Base-by-base conservation (phyloP, 2,113 vertebrate species). In the Puffinus mauretanicus region DNA sequence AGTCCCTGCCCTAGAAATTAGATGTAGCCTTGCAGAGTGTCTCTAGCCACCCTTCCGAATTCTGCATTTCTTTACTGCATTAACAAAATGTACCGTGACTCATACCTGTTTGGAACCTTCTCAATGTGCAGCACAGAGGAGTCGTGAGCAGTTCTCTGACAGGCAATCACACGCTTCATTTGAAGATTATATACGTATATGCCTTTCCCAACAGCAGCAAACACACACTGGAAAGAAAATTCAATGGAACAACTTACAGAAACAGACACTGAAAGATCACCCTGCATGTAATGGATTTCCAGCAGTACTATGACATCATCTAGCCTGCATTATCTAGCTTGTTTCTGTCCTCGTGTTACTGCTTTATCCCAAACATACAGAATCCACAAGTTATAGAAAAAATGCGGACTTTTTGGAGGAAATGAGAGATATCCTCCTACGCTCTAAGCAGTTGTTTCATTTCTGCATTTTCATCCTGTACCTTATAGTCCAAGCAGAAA, bases 161-260 rank as follows among this genome's bases (percentile, higher is more conserved):
- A 99, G 77, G 99, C 98, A 97, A 99, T 98, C 95, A 99, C 98
- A 47, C 97, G 97, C 98, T 98, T 99, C 97, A 94, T 98, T 85
- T 97, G 96, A 75, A 99, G 94, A 94, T 98, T 98, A 98, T 99
- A 99, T 46, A 99, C 98, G 6, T 99, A 99, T 89, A 99, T 98
- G 46, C 99, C 99, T 89, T 99, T 99, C 93, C 99, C 99, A 96
- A 99, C 98, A 21, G 99, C 99, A 79, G 98, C 99, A 93, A 99
- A 99, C 90, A 99, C 91, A 90, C 98, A 98, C 99, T 99, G 70
- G 47, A 84, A 93, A 94, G 55, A 93, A 83, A 97, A 90, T 81
- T 88, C 83, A 94, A 91, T 83, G 72, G 40, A 97, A 96, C 93
- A 94, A 85, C 72, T 96, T 96, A 97, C 42, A 95, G 87, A 96